A percentile compares a stretch with the other conserved stretches of the same genome.
Conservation (phyloP, 2,888 invertebrate species). For the Eristalis arbustorum region DNA sequence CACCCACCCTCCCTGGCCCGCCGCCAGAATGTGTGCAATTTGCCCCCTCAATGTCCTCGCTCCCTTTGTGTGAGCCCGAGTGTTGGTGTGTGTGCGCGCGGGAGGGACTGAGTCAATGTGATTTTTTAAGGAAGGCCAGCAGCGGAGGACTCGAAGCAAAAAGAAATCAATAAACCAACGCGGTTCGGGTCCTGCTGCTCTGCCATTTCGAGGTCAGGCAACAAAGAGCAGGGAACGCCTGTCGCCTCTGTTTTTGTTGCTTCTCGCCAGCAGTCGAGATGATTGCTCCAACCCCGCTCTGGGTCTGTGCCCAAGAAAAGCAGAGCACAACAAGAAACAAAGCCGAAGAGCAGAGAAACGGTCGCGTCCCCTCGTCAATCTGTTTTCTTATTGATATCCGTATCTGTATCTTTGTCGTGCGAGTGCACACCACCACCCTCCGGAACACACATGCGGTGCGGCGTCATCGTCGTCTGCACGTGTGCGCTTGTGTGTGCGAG, state of each 20-base stretch:
- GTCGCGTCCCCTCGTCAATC: conserved; percentile 26
- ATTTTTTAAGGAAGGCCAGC: conserved; percentile 47
- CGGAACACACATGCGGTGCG: not conserved
- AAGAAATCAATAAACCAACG: conserved; percentile 56
- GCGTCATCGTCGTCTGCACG: no score
- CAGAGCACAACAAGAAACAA: not conserved
- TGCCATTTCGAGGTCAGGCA: conserved; percentile 46
- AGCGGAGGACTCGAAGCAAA: not conserved
- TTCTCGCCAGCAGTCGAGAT: conserved; percentile 8
- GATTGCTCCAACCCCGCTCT: conserved; percentile 30
- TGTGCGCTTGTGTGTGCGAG: not conserved
- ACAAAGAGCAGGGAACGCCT: not conserved
- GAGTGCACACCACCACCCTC: conserved; percentile 3
- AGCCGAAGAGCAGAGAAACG: not conserved
- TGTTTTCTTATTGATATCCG: conserved; percentile 60
- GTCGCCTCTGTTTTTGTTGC: not conserved
- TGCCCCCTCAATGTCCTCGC: not conserved
- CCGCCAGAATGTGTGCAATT: conserved; percentile 27
- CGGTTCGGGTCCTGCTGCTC: not conserved
- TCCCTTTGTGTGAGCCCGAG: conserved; percentile 4
- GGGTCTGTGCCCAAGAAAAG: conserved; percentile 25
- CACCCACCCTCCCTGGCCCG: not conserved
- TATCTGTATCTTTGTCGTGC: conserved; percentile 22
- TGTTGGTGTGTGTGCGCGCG: conserved; percentile 11
- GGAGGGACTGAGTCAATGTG: conserved; percentile 32